A percentile compares a stretch with the other conserved stretches of the same genome.
These are phyloP conservation scores for Sciurus niger DNA, from an alignment of 2,113 vertebrate species.

Conservation along the genomic window DNA sequence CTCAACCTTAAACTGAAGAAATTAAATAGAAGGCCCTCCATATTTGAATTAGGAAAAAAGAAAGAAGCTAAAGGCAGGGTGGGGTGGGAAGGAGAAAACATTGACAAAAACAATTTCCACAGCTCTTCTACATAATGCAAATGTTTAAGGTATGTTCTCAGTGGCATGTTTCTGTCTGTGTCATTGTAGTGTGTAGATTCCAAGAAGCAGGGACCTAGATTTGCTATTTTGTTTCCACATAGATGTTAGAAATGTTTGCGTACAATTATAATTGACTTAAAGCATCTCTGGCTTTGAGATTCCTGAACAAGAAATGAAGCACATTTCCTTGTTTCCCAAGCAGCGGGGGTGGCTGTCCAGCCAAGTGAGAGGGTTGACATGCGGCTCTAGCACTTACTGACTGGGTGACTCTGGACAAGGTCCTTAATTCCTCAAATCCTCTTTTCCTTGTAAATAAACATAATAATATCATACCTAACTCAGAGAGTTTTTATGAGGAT, in stretches of 20 bases:
- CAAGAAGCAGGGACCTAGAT: not conserved
- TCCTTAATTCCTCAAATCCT: not conserved
- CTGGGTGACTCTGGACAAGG: not conserved
- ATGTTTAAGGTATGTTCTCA: not conserved
- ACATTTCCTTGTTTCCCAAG: not conserved
- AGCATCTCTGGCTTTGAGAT: not conserved
- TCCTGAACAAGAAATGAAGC: not conserved
- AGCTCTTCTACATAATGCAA: not conserved
- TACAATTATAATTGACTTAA: not conserved
- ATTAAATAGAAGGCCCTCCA: not conserved
- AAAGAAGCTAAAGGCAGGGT: not conserved
- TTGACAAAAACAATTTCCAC: not conserved
- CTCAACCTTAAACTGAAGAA: constrained; percentile 12
- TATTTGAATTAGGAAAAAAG: not conserved
- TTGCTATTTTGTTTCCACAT: not conserved
- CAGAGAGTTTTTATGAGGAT: constrained; percentile 1
- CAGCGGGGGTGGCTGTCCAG: accelerated
- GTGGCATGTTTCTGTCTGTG: not conserved
- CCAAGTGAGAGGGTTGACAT: not conserved
- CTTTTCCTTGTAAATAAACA: not conserved
- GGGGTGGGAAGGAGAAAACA: not conserved
- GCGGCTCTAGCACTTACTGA: not conserved
- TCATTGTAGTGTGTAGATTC: not conserved
- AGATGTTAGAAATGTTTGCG: not conserved
- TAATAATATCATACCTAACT: not conserved